Conservation (phyloP, 1,140 invertebrate genomes). For the Ceratitis capitata region DNA sequence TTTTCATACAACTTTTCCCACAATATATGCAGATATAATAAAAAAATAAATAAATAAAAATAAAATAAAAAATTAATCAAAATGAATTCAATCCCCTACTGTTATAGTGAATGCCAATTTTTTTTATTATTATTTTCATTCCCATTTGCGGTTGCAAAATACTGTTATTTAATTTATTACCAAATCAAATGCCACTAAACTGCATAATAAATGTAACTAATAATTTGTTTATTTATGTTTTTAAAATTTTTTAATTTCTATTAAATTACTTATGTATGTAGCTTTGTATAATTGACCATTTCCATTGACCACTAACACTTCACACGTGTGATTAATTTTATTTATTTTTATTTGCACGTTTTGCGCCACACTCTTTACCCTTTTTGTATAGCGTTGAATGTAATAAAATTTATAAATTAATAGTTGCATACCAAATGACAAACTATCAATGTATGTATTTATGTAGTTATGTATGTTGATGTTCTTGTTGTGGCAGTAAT, state of each 20-base stretch:
- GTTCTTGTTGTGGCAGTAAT: conserved; percentile 6
- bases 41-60: too few relatives aligned
- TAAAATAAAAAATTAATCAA: too few relatives aligned
- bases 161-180: conserved; percentile 14
- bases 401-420: background rate
- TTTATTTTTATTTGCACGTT: background rate
- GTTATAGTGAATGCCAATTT: too few relatives aligned
- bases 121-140: background rate
- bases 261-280: background rate
- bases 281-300: conserved; percentile 5
- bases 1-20: too few relatives aligned
- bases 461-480: too few relatives aligned
- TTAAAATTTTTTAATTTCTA: too few relatives aligned
- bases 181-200: background rate
- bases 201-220: background rate
- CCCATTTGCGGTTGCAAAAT: background rate
- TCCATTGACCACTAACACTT: background rate
- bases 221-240: conserved; percentile 10
- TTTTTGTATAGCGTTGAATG: background rate
- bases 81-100: too few relatives aligned
- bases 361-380: too few relatives aligned
- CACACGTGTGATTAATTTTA: conserved; percentile 18
- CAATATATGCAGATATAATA: too few relatives aligned
- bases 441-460: background rate
- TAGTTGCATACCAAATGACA: background rate